These are phyloP conservation scores for Tragelaphus strepsiceros DNA, from an alignment of 2,113 vertebrate species.

Conservation along the genomic window DNA sequence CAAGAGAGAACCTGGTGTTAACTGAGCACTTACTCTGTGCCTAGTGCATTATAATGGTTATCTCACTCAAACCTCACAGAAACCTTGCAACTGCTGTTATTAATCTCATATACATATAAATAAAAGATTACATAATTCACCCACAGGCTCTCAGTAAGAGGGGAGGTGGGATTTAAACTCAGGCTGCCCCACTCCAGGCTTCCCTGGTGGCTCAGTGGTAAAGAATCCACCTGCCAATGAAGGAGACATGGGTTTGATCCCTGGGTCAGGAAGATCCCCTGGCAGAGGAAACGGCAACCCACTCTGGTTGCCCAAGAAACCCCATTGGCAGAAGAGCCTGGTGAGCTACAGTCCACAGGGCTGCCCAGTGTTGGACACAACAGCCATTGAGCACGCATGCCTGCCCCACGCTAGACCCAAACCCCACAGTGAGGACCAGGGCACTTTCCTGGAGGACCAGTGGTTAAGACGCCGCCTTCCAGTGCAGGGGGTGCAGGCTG, in stretches of 20 bases:
- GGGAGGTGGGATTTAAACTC: neutral
- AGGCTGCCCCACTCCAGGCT: neutral
- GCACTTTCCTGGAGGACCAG: neutral
- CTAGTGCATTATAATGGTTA: rapidly evolving
- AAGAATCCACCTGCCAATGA: neutral
- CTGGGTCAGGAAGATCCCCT: neutral
- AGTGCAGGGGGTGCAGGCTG: neutral
- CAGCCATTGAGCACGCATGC: neutral
- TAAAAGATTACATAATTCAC: neutral
- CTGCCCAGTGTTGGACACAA: neutral
- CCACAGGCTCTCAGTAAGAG: too few species aligned
- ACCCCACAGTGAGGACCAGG: neutral
- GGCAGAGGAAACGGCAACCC: neutral
- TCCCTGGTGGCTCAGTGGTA: neutral
- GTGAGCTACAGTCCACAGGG: neutral
- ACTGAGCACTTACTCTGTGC: too few species aligned
- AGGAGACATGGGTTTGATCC: neutral
- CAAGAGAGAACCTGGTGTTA: rapidly evolving
- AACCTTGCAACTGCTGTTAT: neutral
- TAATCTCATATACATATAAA: neutral
- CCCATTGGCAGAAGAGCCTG: neutral
- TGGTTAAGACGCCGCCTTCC: neutral
- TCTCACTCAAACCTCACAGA: neutral
- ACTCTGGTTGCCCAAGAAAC: neutral
- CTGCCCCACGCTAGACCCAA: neutral